Conservation (phyloP, 2,888 invertebrate species). For the Zele albiditarsus region DNA sequence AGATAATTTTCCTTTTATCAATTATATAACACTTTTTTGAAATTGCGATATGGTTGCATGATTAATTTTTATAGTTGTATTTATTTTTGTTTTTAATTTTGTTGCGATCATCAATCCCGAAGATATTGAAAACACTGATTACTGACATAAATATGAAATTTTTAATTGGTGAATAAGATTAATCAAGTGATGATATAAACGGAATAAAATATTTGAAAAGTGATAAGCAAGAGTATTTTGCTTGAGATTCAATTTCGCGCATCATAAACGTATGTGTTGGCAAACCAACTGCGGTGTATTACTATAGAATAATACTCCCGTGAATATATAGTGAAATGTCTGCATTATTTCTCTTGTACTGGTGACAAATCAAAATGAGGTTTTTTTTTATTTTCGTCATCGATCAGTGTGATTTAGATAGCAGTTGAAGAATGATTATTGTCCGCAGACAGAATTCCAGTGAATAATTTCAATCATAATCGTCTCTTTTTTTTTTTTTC, state of each 20-base stretch:
- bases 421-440: conserved; percentile 30
- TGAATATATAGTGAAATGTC: conserved; percentile 7
- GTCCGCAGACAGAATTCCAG: conserved; percentile 36
- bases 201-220: neutral
- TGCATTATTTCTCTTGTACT: conserved; percentile 33
- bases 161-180: neutral
- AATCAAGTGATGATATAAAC: neutral
- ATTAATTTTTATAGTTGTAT: neutral
- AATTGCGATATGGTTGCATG: neutral
- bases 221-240: neutral
- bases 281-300: neutral
- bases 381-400: conserved; percentile 26
- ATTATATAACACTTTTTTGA: neutral
- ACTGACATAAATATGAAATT: too few species aligned
- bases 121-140: too few species aligned
- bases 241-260: neutral
- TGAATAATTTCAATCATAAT: conserved; percentile 24
- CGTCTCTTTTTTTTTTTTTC: neutral
- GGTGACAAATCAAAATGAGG: conserved; percentile 32
- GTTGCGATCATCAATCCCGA: too few species aligned
- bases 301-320: neutral
- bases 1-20: neutral
- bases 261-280: too few species aligned
- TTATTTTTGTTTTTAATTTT: neutral
- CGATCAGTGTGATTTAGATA: conserved; percentile 23